Percentiles rank a stretch among this genome's conserved stretches.
These are phyloP conservation scores for Thripadectes ignobilis DNA, from an alignment of 2,797 vertebrate species.

Conservation along the genomic window DNA sequence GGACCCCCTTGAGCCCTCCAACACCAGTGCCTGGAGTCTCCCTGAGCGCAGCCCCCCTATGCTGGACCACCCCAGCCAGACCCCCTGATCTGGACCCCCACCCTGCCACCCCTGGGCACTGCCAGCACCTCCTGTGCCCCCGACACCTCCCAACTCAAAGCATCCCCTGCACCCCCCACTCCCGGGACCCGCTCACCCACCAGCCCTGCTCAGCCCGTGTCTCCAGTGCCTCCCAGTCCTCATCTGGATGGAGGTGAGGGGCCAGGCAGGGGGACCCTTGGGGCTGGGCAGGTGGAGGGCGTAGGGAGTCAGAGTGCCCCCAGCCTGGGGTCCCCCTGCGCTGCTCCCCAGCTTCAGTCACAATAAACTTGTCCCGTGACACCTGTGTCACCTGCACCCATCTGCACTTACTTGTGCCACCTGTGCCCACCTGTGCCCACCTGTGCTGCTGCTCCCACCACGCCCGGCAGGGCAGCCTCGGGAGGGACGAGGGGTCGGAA, in stretches of 20 bases:
- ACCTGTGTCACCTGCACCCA: too few species aligned
- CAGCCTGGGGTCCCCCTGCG: background rate
- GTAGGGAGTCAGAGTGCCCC: too few species aligned
- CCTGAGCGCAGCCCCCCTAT: background rate
- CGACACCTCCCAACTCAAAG: background rate
- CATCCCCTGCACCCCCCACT: background rate
- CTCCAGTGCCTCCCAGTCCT: background rate
- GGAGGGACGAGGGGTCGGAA: background rate
- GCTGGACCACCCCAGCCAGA: background rate
- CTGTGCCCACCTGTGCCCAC: background rate
- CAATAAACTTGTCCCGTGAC: background rate
- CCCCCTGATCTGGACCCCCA: background rate
- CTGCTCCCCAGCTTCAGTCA: background rate
- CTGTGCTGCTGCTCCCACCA: background rate
- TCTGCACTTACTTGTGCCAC: too few species aligned
- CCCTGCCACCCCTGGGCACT: background rate
- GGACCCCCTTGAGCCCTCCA: background rate
- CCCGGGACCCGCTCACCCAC: too few species aligned
- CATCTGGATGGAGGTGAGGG: background rate
- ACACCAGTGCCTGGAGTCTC: background rate
- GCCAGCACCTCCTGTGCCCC: too few species aligned
- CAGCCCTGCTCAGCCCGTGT: fast-evolving
- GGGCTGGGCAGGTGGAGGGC: background rate
- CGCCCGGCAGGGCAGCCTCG: background rate
- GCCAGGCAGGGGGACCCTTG: background rate